These are phyloP conservation scores for Sinopyrophorus schimmeli DNA, from an alignment of 2,888 invertebrate genomes.

Conservation along the genomic window DNA sequence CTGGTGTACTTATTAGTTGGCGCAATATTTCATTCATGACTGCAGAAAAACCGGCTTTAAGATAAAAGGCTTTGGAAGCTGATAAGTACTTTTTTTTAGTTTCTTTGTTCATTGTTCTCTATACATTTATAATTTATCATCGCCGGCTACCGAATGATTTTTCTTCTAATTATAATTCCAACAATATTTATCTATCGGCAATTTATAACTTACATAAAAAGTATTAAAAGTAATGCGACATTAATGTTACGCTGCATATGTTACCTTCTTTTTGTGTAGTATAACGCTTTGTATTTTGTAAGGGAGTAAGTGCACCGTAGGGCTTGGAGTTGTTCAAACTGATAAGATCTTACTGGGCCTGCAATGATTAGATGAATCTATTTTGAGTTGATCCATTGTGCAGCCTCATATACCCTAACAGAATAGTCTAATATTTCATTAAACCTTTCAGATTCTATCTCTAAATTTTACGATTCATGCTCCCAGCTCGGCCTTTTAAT, in stretches of 20 bases:
- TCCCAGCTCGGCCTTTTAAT: slow-evolving; percentile 30
- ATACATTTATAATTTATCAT: slow-evolving; percentile 13
- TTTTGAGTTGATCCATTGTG: slow-evolving; percentile 29
- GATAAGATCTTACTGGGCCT: slow-evolving; percentile 26
- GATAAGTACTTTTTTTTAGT: slow-evolving; percentile 16
- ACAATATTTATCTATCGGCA: too few relatives aligned
- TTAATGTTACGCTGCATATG: too few relatives aligned
- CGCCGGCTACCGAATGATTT: slow-evolving; percentile 12
- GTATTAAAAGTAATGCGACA: too few relatives aligned
- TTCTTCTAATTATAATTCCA: slow-evolving; percentile 5
- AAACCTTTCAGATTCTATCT: slow-evolving; percentile 31
- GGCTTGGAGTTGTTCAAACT: slow-evolving; percentile 14
- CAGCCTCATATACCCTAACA: slow-evolving; percentile 30
- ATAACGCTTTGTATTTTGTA: slow-evolving; percentile 12
- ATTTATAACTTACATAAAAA: too few relatives aligned
- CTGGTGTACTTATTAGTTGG: slow-evolving; percentile 16
- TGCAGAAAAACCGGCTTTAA: slow-evolving; percentile 20
- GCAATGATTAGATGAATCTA: slow-evolving; percentile 25
- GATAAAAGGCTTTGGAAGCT: slow-evolving; percentile 14
- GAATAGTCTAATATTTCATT: slow-evolving; percentile 31
- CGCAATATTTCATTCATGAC: slow-evolving; percentile 17
- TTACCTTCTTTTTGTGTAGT: slow-evolving; percentile 8
- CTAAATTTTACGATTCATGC: slow-evolving; percentile 31
- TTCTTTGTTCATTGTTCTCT: slow-evolving; percentile 14
- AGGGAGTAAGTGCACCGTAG: slow-evolving; percentile 25